Evolutionary conservation across 2,113 vertebrate species (phyloP), one percentile per base, ranked within the genome.

Genomic region (Alexandromys fortis): DNA sequence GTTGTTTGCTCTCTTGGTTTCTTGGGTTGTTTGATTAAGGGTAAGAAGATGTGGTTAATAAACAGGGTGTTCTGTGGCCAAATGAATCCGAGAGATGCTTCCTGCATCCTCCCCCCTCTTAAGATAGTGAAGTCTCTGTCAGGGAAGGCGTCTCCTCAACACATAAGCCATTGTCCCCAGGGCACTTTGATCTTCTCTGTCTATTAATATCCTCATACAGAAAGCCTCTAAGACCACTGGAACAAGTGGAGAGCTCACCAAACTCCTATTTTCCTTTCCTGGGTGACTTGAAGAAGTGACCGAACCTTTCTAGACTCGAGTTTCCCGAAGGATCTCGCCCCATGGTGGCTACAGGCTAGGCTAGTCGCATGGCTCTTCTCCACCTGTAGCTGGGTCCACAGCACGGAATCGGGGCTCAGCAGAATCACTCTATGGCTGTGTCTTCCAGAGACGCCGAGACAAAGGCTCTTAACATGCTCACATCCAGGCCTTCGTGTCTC

Each of bases 401-500:
- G 70, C 52, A 26, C 0, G 19, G 96, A 33, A 63, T 5, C 3
- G 7, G 7, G 52, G 45, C 22, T 9, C 35, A 30, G 6, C 19
- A 67, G 67, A 73, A 28, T 12, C 42, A 3, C 61, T 28, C 13
- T 1, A 4, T 28, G 9, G 61, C 49, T 42, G 47, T n/a, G 42
- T 49, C 42, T 81, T 83, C 47, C 82, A 72, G 68, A 21, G 47
- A 65, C n/a, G 28, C 89, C 3, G 35, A 55, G 85, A 96, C 92
- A 96, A 96, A 83, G 77, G 70, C 0, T 58, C 93, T 96, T 95
- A 55, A 82, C 35, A 49, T 22, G 19, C 49, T 86, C 78, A 95
- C 87, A 89, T 70, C 55, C 58, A 33, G 75, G 42, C 81, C 87
- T 97, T 94, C 86, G 38, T 63, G 75, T n/a, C 38, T 79, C 61